Evolutionary conservation across 2,888 invertebrate species (phyloP).

Genomic region (Drosophila greeni): DNA sequence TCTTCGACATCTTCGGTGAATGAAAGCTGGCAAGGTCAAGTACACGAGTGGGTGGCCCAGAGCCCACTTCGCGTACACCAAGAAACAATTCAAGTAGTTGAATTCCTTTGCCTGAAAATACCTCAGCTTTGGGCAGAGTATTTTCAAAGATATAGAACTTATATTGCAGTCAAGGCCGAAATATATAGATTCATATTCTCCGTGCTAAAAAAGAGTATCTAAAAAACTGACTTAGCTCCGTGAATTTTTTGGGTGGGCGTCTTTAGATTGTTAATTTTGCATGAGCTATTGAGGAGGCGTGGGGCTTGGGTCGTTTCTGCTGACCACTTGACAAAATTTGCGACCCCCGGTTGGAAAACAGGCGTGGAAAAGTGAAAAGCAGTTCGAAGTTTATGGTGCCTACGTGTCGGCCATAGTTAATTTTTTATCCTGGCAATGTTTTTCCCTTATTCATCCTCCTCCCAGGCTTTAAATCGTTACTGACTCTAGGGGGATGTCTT

Average conservation of each 20-base stretch:
- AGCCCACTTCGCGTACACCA: constrained; percentile 4
- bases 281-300: constrained; percentile 30
- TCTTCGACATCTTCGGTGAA: constrained; percentile 30
- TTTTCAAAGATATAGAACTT: neutral
- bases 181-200: neutral
- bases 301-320: constrained; percentile 15
- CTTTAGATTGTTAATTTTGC: constrained; percentile 64
- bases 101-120: constrained; percentile 7
- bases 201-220: neutral
- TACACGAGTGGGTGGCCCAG: constrained; percentile 23
- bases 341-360: neutral
- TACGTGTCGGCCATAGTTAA: constrained; percentile 69
- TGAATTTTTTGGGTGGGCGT: neutral
- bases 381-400: constrained; percentile 57
- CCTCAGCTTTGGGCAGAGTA: neutral
- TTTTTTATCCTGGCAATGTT: constrained; percentile 55
- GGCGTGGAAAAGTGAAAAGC: constrained; percentile 40
- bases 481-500: constrained; percentile 44
- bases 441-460: constrained; percentile 15
- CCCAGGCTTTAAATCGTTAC: constrained; percentile 59
- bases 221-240: neutral
- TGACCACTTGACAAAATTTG: constrained; percentile 64
- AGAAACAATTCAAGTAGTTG: constrained; percentile 7
- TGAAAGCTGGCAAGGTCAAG: constrained; percentile 56
- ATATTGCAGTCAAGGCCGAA: neutral